Conservation (phyloP, 2,888 invertebrate species). For the Campoplex capitator region DNA sequence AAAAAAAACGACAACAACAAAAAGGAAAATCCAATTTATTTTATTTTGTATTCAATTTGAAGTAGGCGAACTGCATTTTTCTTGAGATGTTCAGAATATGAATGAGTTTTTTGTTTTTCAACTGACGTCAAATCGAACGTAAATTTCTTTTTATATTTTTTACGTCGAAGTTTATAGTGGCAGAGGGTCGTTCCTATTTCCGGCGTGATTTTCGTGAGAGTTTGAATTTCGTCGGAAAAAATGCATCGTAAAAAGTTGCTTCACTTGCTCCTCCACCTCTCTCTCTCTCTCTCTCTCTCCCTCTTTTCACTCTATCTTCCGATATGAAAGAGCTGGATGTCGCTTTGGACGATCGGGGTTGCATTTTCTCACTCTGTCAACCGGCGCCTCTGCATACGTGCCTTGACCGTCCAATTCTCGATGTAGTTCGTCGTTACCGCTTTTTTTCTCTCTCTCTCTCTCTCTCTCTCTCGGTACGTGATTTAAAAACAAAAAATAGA, state of each 20-base stretch:
- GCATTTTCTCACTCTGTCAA: slow-evolving; percentile 43
- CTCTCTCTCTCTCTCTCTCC: no score
- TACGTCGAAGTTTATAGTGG: not conserved
- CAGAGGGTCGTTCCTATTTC: not conserved
- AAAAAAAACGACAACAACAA: no score
- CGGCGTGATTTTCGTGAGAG: not conserved
- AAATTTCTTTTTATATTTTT: not conserved
- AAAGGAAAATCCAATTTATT: no score
- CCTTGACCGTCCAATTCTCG: slow-evolving; percentile 10
- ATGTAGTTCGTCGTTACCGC: slow-evolving; percentile 29
- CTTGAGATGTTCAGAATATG: no score
- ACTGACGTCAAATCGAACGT: no score
- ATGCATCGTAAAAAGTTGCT: not conserved
- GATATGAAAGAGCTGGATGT: slow-evolving; percentile 31
- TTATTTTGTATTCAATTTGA: no score
- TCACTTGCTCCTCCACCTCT: not conserved
- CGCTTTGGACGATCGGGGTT: slow-evolving; percentile 40
- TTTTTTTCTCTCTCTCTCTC: slow-evolving; percentile 4
- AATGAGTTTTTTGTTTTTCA: no score
- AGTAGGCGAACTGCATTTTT: no score
- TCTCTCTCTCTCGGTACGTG: slow-evolving; percentile 51
- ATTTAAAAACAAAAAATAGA: slow-evolving; percentile 51
- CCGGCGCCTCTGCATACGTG: slow-evolving; percentile 15
- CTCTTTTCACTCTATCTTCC: not conserved
- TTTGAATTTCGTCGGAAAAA: not conserved